These are phyloP conservation scores for Telmatherina bonti DNA, from an alignment of 2,797 vertebrate species.

Conservation along the genomic window DNA sequence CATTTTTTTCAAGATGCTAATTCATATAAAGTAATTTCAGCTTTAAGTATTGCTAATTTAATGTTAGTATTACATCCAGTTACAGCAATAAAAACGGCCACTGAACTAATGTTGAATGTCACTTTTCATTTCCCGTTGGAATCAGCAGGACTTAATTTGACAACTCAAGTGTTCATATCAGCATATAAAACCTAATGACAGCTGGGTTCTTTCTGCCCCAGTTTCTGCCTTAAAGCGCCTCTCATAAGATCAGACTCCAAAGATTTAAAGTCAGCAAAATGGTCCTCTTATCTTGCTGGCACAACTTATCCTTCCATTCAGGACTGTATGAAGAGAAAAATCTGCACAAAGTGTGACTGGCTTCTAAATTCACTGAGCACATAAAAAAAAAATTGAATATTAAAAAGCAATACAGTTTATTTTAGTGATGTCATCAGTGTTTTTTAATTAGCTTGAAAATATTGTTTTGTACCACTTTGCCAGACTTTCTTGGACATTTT, in stretches of 20 bases:
- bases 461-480: background rate
- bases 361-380: background rate
- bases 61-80: background rate
- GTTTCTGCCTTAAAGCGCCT: constrained; percentile 32
- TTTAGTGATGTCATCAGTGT: background rate
- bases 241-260: constrained; percentile 15
- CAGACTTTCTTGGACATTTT: background rate
- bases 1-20: background rate
- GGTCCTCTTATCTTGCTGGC: background rate
- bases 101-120: background rate
- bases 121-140: background rate
- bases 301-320: background rate
- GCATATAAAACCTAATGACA: constrained; percentile 27
- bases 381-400: background rate
- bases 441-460: background rate
- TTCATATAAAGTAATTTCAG: too few species aligned
- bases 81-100: background rate
- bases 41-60: too few species aligned
- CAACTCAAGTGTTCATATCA: constrained; percentile 24
- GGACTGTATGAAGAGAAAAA: background rate
- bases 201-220: constrained; percentile 36
- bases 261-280: constrained; percentile 20
- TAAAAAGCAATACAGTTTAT: background rate
- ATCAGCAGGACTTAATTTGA: constrained; percentile 13
- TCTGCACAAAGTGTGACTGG: background rate